Conservation (phyloP, 1,140 invertebrate genomes). For the Ctenoplectra terminalis region DNA sequence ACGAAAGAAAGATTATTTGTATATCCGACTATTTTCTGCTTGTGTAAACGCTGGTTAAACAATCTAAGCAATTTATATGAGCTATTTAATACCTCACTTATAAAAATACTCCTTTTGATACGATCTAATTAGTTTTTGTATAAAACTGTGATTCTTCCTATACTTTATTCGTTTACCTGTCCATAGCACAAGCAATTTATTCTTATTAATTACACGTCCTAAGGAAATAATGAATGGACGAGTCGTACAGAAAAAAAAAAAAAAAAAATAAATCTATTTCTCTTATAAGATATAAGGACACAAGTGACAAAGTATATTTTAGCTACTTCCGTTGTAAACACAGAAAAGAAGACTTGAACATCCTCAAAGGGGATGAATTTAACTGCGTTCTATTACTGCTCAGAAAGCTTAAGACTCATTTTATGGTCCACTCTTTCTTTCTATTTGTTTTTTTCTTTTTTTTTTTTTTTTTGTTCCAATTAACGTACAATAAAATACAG, state of each 20-base stretch:
- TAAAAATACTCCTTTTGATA: constrained; percentile 49
- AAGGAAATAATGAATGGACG: constrained; percentile 5
- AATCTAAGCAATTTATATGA: constrained; percentile 9
- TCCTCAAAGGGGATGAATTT: not conserved
- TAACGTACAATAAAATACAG: constrained; percentile 40
- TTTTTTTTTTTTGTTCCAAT: no score
- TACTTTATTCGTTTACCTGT: constrained; percentile 74
- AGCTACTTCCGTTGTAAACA: constrained; percentile 50
- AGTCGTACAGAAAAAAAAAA: not conserved
- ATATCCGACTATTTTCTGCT: constrained; percentile 25
- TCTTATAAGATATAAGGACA: constrained; percentile 43
- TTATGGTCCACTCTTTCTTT: constrained; percentile 33
- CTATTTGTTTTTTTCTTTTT: not conserved
- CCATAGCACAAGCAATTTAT: constrained; percentile 77
- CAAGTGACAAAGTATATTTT: constrained; percentile 58
- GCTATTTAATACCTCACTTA: not conserved
- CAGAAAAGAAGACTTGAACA: constrained; percentile 41
- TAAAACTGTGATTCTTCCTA: constrained; percentile 59
- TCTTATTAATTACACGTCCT: constrained; percentile 35
- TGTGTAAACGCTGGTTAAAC: not conserved
- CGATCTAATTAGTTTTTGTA: constrained; percentile 47
- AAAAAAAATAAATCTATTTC: constrained; percentile 13
- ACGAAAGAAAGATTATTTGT: constrained; percentile 18
- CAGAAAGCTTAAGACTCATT: constrained; percentile 16
- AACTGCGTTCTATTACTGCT: constrained; percentile 20